A percentile compares a stretch with the other conserved stretches of the same genome.
These are phyloP conservation scores for Mirounga angustirostris DNA, from an alignment of 2,113 vertebrate genomes.

Conservation along the genomic window DNA sequence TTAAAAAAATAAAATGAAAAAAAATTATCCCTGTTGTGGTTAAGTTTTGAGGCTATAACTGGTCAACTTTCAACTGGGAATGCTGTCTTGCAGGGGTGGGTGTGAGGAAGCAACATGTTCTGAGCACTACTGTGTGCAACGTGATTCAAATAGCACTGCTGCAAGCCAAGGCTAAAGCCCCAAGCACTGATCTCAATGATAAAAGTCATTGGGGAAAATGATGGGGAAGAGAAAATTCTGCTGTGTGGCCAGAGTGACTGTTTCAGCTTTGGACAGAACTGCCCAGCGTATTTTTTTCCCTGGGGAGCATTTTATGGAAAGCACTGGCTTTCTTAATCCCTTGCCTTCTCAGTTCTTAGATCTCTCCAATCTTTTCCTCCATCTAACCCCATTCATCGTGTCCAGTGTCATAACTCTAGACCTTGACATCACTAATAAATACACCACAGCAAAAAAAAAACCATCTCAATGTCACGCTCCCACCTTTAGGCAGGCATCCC, in stretches of 20 bases:
- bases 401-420: not conserved
- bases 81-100: accelerated
- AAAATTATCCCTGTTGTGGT: not conserved
- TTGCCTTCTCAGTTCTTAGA: not conserved
- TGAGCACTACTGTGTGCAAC: not conserved
- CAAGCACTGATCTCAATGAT: too few relatives aligned
- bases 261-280: not conserved
- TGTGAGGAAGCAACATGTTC: not conserved
- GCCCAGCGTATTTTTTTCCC: not conserved
- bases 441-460: not conserved
- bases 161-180: too few relatives aligned
- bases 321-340: not conserved
- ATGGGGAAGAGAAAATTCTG: not conserved
- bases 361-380: not conserved
- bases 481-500: not conserved
- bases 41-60: not conserved
- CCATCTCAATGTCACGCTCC: not conserved
- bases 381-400: not conserved
- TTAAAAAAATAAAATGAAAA: too few relatives aligned
- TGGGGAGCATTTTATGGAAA: not conserved
- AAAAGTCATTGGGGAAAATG: not conserved
- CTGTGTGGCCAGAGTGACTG: not conserved
- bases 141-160: not conserved
- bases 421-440: not conserved
- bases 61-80: not conserved